phyloP scores from a whole-genome alignment of 1,140 invertebrate species.

The Ceratina japonica region DNA sequence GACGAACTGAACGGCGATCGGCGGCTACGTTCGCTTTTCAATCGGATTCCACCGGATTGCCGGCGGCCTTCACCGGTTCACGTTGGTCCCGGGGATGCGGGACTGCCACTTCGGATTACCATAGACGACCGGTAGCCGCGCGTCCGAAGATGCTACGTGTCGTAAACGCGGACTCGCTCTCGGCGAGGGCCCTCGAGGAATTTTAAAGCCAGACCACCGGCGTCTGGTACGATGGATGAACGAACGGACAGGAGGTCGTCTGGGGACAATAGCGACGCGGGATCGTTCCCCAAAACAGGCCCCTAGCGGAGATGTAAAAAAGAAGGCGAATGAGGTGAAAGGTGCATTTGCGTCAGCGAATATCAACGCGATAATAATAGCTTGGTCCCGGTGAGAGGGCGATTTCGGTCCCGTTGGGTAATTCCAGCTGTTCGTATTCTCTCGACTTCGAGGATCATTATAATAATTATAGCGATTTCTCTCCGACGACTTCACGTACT shows the following conservation, averaged over 20 bases:
- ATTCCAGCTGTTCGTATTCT: not conserved
- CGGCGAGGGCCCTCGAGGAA: slow-evolving; percentile 16
- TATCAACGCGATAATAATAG: slow-evolving; percentile 13
- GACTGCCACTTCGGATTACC: slow-evolving; percentile 41
- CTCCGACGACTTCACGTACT: no score
- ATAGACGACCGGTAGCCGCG: slow-evolving; percentile 7
- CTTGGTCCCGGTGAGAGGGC: not conserved
- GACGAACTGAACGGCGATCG: slow-evolving; percentile 66
- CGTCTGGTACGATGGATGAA: not conserved
- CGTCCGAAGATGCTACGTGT: slow-evolving; percentile 38
- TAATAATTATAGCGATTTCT: no score
- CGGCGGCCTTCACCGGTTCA: slow-evolving; percentile 50
- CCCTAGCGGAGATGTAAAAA: slow-evolving; percentile 5
- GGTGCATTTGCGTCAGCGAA: slow-evolving; percentile 35
- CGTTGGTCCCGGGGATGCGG: slow-evolving; percentile 26
- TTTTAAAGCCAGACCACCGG: not conserved
- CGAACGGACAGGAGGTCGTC: not conserved
- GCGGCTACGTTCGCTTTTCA: slow-evolving; percentile 72
- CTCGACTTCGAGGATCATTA: not conserved
- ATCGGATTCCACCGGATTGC: slow-evolving; percentile 59
- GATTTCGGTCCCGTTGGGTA: not conserved
- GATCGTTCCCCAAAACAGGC: not conserved
- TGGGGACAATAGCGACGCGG: not conserved
- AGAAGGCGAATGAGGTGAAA: slow-evolving; percentile 13
- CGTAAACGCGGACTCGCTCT: slow-evolving; percentile 15